Conservation (phyloP, 2,888 invertebrate genomes). For the Timema cristinae region DNA sequence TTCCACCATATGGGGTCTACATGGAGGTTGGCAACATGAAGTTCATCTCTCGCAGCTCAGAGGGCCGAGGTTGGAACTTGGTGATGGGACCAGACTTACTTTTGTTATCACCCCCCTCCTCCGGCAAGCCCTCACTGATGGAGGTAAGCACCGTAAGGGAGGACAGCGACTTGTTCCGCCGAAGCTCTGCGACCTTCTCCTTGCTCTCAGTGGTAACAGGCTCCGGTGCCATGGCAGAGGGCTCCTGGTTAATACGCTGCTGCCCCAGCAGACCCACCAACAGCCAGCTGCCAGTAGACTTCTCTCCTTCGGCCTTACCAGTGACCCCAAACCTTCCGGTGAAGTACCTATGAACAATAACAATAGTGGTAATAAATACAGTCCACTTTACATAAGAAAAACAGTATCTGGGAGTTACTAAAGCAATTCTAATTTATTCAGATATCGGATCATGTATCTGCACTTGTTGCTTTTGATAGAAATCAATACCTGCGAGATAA, state of each 20-base stretch:
- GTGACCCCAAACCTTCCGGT: background rate
- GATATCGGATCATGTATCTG: no score
- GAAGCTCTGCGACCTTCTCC: conserved; percentile 11
- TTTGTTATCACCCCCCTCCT: background rate
- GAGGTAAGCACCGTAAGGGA: conserved; percentile 16
- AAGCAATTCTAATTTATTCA: no score
- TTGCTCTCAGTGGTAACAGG: background rate
- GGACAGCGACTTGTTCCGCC: conserved; percentile 38
- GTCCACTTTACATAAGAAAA: no score
- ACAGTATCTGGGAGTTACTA: no score
- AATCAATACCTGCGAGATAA: no score
- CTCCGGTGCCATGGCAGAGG: background rate
- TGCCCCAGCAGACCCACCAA: conserved; percentile 62
- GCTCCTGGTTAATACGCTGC: conserved; percentile 21
- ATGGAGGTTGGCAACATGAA: conserved; percentile 84
- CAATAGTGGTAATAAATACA: background rate
- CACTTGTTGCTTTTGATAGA: no score
- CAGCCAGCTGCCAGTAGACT: conserved; percentile 58
- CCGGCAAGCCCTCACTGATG: conserved; percentile 16
- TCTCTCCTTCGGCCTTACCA: conserved; percentile 19
- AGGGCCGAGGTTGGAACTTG: conserved; percentile 56
- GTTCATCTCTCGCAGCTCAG: conserved; percentile 76
- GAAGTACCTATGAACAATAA: background rate
- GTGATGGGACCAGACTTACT: conserved; percentile 3
- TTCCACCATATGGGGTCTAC: conserved; percentile 45